Percentiles rank a stretch among this genome's conserved stretches.
Conservation (phyloP, 2,888 invertebrate genomes). For the Pyrrhosoma nymphula region DNA sequence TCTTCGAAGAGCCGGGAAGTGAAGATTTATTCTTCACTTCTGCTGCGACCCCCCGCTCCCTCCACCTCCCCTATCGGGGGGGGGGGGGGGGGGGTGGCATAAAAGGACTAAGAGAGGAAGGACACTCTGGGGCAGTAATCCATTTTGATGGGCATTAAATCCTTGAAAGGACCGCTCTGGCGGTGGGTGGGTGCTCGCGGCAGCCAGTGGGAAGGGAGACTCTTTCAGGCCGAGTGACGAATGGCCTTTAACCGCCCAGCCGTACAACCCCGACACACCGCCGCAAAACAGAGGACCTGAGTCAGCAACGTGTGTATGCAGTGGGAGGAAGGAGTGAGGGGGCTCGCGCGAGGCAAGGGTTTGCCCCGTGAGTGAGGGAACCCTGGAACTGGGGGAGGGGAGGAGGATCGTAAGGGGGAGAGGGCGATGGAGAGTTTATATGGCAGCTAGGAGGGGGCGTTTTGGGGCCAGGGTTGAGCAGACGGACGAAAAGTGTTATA, state of each 20-base stretch:
- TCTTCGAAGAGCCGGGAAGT: background rate
- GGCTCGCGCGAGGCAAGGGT: background rate
- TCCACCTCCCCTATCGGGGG: background rate
- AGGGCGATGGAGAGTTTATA: background rate
- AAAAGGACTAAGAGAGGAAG: constrained; percentile 43
- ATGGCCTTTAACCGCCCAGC: constrained; percentile 11
- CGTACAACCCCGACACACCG: background rate
- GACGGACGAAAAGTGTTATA: background rate
- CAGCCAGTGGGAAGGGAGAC: background rate
- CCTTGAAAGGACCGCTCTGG: constrained; percentile 48
- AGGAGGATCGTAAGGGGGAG: background rate
- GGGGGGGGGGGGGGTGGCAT: background rate
- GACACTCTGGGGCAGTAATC: constrained; percentile 64
- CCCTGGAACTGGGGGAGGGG: background rate
- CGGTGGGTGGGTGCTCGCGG: background rate
- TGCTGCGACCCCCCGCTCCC: background rate
- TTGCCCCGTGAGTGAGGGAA: background rate
- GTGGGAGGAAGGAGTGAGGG: background rate
- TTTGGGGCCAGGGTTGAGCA: too few relatives aligned
- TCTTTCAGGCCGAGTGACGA: constrained; percentile 56
- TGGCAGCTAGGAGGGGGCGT: background rate
- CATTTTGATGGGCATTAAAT: constrained; percentile 66
- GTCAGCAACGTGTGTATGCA: constrained; percentile 54
- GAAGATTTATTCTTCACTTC: constrained; percentile 28
- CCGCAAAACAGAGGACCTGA: constrained; percentile 19